phyloP scores from a whole-genome alignment of 2,797 vertebrate genomes.

The Alcedo atthis region DNA sequence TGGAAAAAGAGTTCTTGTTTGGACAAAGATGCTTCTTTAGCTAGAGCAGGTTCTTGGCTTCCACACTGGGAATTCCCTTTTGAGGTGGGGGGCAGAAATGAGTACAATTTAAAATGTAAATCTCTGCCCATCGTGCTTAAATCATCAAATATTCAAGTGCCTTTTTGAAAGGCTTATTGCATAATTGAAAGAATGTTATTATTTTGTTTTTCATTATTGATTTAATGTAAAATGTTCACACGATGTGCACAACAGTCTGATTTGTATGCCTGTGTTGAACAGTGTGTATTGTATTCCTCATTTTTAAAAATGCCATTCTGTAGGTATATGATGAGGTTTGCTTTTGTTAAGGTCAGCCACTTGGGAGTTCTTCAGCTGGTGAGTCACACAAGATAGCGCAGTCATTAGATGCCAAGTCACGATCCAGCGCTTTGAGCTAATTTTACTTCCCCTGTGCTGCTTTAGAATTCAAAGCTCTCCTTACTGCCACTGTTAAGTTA shows the following conservation, averaged over 20 bases:
- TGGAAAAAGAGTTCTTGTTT: not conserved
- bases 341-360: not conserved
- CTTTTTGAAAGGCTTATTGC: not conserved
- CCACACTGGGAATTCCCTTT: not conserved
- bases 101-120: not conserved
- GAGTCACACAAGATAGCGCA: conserved; percentile 12
- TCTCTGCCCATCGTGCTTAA: not conserved
- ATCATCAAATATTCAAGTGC: not conserved
- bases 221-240: not conserved
- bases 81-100: not conserved
- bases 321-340: not conserved
- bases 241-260: not conserved
- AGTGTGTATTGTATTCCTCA: not conserved
- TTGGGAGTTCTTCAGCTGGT: conserved; percentile 18
- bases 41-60: not conserved
- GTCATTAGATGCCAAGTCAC: conserved; percentile 51
- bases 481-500: not conserved
- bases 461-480: conserved; percentile 20
- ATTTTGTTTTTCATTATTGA: not conserved
- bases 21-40: not conserved
- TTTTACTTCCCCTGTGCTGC: conserved; percentile 51
- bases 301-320: not conserved
- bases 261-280: not conserved
- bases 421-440: conserved; percentile 47
- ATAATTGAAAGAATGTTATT: not conserved